Evolutionary conservation across 2,888 invertebrate genomes (phyloP).

Genomic region (Pheosia tremula): DNA sequence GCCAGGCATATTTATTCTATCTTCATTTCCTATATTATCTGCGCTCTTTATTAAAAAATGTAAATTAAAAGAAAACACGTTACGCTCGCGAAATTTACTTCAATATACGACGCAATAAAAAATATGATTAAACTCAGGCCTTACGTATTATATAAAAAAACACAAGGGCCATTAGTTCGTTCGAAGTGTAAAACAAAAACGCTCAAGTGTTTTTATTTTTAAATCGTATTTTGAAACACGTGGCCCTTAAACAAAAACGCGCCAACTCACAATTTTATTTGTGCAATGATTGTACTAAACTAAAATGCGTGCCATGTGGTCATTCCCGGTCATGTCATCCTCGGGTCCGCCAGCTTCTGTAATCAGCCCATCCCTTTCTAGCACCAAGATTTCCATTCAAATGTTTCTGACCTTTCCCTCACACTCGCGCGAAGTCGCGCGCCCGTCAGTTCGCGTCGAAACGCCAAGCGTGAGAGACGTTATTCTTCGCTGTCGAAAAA

Average conservation of each 20-base stretch:
- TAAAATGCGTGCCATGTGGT: constrained; percentile 79
- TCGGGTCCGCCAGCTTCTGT: constrained; percentile 64
- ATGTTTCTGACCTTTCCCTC: constrained; percentile 63
- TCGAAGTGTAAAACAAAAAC: constrained; percentile 31
- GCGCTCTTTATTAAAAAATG: constrained; percentile 34
- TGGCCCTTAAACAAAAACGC: constrained; percentile 73
- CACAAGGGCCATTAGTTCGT: constrained; percentile 21
- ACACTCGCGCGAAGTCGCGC: constrained; percentile 42
- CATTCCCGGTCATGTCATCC: constrained; percentile 65
- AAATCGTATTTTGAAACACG: constrained; percentile 64
- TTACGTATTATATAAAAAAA: constrained; percentile 17
- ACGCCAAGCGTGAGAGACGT: constrained; percentile 41
- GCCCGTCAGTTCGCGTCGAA: constrained; percentile 62
- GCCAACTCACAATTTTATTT: constrained; percentile 65
- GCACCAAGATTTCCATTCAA: constrained; percentile 47
- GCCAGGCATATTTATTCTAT: constrained; percentile 29
- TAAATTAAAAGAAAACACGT: constrained; percentile 24
- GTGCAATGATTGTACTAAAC: constrained; percentile 73
- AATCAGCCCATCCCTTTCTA: constrained; percentile 51
- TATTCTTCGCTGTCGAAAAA: constrained; percentile 36
- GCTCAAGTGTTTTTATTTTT: constrained; percentile 48
- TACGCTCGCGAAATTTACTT: constrained; percentile 9
- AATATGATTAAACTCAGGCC: constrained; percentile 13
- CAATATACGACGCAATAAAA: constrained; percentile 15
- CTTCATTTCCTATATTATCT: constrained; percentile 17